Percentiles rank a stretch among this genome's conserved stretches.
Evolutionary conservation across 2,888 invertebrate species (phyloP).

Genomic region (Bimastos eiseni): DNA sequence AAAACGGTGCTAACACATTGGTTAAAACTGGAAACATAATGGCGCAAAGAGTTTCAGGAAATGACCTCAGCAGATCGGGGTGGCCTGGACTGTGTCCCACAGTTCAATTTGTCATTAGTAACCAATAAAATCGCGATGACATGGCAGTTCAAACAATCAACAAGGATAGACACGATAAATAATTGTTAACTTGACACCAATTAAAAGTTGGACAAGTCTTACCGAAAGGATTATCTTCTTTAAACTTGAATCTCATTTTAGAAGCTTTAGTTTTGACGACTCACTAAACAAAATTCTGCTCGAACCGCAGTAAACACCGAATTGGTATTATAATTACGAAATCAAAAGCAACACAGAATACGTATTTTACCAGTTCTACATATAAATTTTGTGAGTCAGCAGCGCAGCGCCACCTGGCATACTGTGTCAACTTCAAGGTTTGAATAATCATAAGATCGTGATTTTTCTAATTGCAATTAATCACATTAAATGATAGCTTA

Average conservation of each 20-base stretch:
- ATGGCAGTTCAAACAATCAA: background rate
- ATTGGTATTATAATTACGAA: background rate
- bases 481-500: background rate
- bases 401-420: background rate
- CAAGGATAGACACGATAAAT: background rate
- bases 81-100: background rate
- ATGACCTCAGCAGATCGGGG: background rate
- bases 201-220: background rate
- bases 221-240: conserved; percentile 22
- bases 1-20: background rate
- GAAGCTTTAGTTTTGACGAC: background rate
- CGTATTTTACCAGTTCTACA: background rate
- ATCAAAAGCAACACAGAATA: background rate
- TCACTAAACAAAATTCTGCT: background rate
- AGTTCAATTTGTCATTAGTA: background rate
- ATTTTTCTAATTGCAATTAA: background rate
- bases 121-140: conserved; percentile 13
- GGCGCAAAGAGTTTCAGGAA: background rate
- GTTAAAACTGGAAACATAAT: background rate
- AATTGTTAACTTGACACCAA: background rate
- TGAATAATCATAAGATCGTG: background rate
- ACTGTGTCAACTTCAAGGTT: background rate
- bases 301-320: background rate
- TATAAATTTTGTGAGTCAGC: background rate
- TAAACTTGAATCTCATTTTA: conserved; percentile 15